A percentile compares a stretch with the other conserved stretches of the same genome.
Evolutionary conservation across 2,113 vertebrate genomes (phyloP).

Genomic region (Formicarius rufipectus): DNA sequence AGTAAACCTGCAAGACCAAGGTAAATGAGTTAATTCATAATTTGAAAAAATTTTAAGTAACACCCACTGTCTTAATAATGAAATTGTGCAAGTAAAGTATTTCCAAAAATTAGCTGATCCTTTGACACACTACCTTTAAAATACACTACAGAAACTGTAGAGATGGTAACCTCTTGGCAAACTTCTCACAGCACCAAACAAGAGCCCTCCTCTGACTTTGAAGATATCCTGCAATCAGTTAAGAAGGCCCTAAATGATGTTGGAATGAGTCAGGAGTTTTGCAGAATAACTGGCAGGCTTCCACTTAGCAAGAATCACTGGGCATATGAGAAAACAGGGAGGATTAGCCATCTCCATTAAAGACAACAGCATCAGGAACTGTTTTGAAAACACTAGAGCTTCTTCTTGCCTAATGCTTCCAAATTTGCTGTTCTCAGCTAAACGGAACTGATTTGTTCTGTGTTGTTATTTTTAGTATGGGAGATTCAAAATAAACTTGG

Average conservation of each 20-base stretch:
- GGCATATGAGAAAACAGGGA: constrained; percentile 7
- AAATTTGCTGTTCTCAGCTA: constrained; percentile 50
- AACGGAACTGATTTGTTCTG: neutral
- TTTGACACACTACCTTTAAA: constrained; percentile 2
- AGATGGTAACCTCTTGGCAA: neutral
- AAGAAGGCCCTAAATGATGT: constrained; percentile 21
- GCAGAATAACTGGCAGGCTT: constrained; percentile 36
- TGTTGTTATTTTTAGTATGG: constrained; percentile 15
- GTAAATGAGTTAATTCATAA: neutral
- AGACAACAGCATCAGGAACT: constrained; percentile 25
- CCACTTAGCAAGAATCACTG: neutral
- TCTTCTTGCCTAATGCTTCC: constrained; percentile 20
- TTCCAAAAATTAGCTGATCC: neutral
- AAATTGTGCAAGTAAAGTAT: neutral
- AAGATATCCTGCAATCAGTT: constrained; percentile 32
- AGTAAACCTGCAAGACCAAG: neutral
- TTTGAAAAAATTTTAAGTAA: neutral
- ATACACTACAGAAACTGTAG: neutral
- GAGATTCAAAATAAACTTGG: constrained; percentile 22
- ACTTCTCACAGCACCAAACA: constrained; percentile 9
- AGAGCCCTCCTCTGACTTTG: constrained; percentile 28
- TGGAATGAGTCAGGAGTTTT: constrained; percentile 47
- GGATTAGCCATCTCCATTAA: constrained; percentile 34
- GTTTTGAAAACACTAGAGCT: constrained; percentile 34
- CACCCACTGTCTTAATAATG: neutral